Percentiles rank a stretch among this genome's conserved stretches.
phyloP scores from a whole-genome alignment of 2,797 vertebrate species.

The Dallia pectoralis region DNA sequence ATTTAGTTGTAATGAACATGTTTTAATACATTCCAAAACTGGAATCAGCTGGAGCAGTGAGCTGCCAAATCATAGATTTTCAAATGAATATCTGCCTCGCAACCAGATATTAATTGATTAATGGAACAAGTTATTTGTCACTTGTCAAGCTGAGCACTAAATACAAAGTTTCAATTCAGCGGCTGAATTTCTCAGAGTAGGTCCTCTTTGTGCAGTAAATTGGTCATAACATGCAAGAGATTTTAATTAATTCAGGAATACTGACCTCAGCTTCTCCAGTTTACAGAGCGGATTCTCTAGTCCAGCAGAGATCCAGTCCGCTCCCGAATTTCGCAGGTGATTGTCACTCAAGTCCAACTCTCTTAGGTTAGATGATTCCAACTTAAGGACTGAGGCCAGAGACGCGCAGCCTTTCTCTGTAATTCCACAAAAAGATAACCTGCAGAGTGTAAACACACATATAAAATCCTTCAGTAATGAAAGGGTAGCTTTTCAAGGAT shows the following conservation, averaged over 20 bases:
- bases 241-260: background rate
- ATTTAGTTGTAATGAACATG: too few relatives aligned
- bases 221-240: background rate
- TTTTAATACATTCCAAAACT: too few relatives aligned
- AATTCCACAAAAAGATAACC: conserved; percentile 3
- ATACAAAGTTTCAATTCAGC: background rate
- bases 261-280: background rate
- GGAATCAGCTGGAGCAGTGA: too few relatives aligned
- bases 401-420: conserved; percentile 1
- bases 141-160: background rate
- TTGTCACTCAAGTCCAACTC: conserved; percentile 7
- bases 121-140: too few relatives aligned
- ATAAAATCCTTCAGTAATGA: background rate
- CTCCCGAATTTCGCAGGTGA: background rate
- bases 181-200: background rate
- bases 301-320: background rate
- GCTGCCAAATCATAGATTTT: too few relatives aligned
- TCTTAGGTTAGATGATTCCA: conserved; percentile 1
- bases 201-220: background rate
- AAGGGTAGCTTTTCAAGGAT: background rate
- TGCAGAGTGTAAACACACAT: background rate
- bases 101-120: too few relatives aligned
- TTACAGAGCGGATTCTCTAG: background rate
- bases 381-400: background rate
- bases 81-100: too few relatives aligned